Evolutionary conservation across 2,888 invertebrate species (phyloP).

Genomic region (Torymus aiolomorphi): DNA sequence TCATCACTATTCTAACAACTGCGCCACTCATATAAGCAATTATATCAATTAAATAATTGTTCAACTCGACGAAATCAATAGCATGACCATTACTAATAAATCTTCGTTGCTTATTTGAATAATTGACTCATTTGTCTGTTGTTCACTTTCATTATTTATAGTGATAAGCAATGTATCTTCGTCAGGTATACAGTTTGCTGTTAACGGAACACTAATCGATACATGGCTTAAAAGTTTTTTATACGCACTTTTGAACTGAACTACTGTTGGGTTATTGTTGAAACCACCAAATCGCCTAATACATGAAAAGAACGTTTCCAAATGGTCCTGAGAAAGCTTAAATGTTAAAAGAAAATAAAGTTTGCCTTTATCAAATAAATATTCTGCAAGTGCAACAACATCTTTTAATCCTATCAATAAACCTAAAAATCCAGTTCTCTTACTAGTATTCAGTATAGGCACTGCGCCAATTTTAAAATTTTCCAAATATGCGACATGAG

Average conservation of each 20-base stretch:
- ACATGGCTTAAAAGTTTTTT: conserved; percentile 56
- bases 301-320: too few relatives aligned
- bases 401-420: conserved; percentile 43
- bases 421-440: conserved; percentile 52
- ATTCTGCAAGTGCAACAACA: conserved; percentile 32
- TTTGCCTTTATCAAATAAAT: conserved; percentile 14
- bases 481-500: conserved; percentile 32
- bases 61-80: conserved; percentile 9
- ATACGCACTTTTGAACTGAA: conserved; percentile 54
- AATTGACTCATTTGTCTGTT: neutral
- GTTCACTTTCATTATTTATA: neutral
- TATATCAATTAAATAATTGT: conserved; percentile 36
- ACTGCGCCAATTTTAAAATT: conserved; percentile 16
- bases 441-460: conserved; percentile 22
- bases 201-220: conserved; percentile 44
- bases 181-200: conserved; percentile 45
- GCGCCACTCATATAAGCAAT: too few relatives aligned
- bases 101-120: conserved; percentile 4
- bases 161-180: conserved; percentile 31
- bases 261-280: conserved; percentile 58
- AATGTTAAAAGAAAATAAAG: conserved; percentile 50
- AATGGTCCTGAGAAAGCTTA: conserved; percentile 58
- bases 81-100: conserved; percentile 9
- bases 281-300: conserved; percentile 52
- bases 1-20: conserved; percentile 17